Evolutionary conservation across 2,797 vertebrate genomes (phyloP), one percentile per base, ranked within the genome.

Genomic region (Heterohyrax brucei): DNA sequence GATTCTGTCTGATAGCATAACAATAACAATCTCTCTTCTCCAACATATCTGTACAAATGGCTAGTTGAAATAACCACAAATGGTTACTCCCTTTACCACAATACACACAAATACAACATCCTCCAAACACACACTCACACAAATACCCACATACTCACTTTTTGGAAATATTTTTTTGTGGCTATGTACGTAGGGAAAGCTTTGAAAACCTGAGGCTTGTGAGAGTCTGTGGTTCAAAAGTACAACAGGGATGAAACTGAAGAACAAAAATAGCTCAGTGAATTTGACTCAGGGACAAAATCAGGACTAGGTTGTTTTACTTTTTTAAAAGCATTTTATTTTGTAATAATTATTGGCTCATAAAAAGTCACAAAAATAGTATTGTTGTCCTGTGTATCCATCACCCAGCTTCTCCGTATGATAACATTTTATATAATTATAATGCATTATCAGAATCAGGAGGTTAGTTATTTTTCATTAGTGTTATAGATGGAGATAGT

Each of bases 391-490:
- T 6, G 73, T 80, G 72, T 89, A 79, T 1, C 28, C 0, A 30
- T 19, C 22, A 13, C 53, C 53, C 53, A 56, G 53, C 53, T 56
- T 56, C 53, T 56, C 21, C 19, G 18, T 18, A 2, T 24, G 13
- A 7, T 48, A 75, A 53, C 3, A 64, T 79, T 81, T 87, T 53
- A 66, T 1, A 14, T 28, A 79, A 89, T 16, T 56, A 56, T 56
- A 56, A 16, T 12, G 53, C 33, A 77, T 83, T 62, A 75, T 83
- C 59, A 92, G 93, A 94, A 64, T 56, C 50, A 64, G 21, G 22
- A 89, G 81, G 85, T 87, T 12, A 53, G 56, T 81, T 84, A 24
- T 5, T 87, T 95, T 77, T 84, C 66, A 82, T 53, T 78, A 10
- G 18, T 70, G 82, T 93, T 66, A 9, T 0, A 68, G 1, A 62